phyloP scores from a whole-genome alignment of 2,113 vertebrate genomes.

The Cinclus mexicanus region DNA sequence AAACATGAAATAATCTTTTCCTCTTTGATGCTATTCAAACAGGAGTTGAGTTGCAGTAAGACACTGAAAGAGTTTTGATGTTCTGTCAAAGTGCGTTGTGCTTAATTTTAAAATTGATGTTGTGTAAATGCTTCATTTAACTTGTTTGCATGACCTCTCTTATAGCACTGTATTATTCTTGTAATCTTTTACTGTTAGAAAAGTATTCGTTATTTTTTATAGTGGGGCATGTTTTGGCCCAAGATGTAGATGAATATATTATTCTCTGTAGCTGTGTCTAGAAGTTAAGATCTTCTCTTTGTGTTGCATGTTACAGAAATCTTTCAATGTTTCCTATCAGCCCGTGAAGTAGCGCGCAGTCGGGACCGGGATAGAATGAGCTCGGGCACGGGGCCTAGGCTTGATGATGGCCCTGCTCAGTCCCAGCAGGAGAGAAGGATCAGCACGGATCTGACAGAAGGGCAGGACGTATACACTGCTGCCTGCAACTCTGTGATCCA shows the following conservation, averaged over 20 bases:
- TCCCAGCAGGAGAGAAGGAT: conserved; percentile 84
- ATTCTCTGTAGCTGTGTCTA: conserved; percentile 57
- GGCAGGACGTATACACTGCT: conserved; percentile 93
- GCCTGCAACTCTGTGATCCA: conserved; percentile 97
- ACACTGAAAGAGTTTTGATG: background rate
- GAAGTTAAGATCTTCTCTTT: conserved; percentile 79
- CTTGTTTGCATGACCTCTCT: background rate
- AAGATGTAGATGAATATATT: conserved; percentile 44
- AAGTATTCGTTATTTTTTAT: background rate
- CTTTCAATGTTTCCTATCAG: conserved; percentile 99
- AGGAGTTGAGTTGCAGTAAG: background rate
- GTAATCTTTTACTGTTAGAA: background rate
- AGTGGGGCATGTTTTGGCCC: background rate
- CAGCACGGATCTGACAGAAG: conserved; percentile 86
- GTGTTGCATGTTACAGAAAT: conserved; percentile 91
- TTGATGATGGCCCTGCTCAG: conserved; percentile 80
- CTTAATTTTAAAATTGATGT: background rate
- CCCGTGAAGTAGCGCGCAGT: conserved; percentile 92
- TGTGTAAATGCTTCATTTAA: background rate
- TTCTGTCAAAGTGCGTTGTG: background rate
- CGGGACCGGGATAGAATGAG: conserved; percentile 88
- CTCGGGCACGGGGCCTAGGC: conserved; percentile 76
- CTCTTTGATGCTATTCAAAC: background rate
- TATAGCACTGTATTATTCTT: background rate
- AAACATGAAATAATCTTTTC: background rate